Conservation (phyloP, 2,113 vertebrate species). For the Etia nguti region DNA sequence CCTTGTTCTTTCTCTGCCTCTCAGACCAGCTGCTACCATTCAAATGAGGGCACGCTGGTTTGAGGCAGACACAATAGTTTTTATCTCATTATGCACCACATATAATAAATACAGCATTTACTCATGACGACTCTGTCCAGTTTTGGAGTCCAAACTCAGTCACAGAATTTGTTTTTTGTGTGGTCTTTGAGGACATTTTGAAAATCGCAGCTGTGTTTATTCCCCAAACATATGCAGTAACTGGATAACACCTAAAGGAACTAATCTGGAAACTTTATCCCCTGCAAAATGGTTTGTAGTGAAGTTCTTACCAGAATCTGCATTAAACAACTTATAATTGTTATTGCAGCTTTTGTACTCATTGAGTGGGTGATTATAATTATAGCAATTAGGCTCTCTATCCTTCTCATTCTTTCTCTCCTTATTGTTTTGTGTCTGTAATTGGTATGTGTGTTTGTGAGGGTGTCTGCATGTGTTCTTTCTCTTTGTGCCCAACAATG, state of each 20-base stretch:
- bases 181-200: not conserved
- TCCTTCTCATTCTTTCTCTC: slow-evolving; percentile 10
- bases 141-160: not conserved
- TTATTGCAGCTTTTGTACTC: slow-evolving; percentile 14
- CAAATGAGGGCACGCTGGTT: slow-evolving; percentile 8
- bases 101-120: not conserved
- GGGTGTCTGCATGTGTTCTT: not conserved
- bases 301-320: not conserved
- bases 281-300: not conserved
- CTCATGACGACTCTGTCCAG: not conserved
- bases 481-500: not conserved
- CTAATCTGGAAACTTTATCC: not conserved
- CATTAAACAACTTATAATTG: slow-evolving; percentile 30
- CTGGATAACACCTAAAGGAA: not conserved
- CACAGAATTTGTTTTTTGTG: not conserved
- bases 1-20: slow-evolving; percentile 28
- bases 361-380: slow-evolving; percentile 48
- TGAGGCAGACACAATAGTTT: slow-evolving; percentile 22
- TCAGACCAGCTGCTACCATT: slow-evolving; percentile 39
- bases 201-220: not conserved
- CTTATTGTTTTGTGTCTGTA: not conserved
- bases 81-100: not conserved
- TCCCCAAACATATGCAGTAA: not conserved
- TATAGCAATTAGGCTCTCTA: slow-evolving; percentile 39
- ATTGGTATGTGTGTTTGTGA: not conserved